Percentiles rank a stretch among this genome's conserved stretches.
These are phyloP conservation scores for Escarpia spicata DNA, from an alignment of 2,888 invertebrate genomes.

Conservation along the genomic window DNA sequence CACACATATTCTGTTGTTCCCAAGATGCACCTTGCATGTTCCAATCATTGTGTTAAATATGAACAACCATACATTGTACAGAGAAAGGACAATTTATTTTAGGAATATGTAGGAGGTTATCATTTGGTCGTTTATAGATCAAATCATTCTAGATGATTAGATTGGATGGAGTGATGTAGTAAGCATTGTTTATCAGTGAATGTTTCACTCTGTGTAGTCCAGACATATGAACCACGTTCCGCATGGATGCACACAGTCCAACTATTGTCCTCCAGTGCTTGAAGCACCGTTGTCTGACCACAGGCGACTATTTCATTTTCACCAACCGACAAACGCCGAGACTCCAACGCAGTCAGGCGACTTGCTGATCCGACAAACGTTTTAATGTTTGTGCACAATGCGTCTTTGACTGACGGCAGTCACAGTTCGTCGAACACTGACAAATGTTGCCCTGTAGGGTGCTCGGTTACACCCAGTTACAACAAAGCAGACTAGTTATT, in stretches of 20 bases:
- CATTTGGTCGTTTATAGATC: neutral
- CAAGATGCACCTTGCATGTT: neutral
- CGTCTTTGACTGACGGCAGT: neutral
- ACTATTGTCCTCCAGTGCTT: neutral
- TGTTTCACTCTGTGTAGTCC: neutral
- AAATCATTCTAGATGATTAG: neutral
- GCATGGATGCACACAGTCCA: neutral
- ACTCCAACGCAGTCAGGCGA: neutral
- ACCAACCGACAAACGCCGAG: neutral
- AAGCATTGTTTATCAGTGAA: neutral
- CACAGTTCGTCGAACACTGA: neutral
- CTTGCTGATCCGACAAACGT: neutral
- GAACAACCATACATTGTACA: neutral
- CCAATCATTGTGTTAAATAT: neutral
- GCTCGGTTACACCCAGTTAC: conserved; percentile 7
- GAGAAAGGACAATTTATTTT: neutral
- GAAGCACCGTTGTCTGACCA: neutral
- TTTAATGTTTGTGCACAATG: neutral
- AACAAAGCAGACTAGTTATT: neutral
- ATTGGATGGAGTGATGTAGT: neutral
- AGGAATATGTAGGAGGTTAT: neutral
- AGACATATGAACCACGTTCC: neutral
- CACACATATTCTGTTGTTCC: neutral
- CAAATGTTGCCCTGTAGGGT: conserved; percentile 6
- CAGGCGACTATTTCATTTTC: neutral